Evolutionary conservation across 2,888 invertebrate species (phyloP).

Genomic region (Ischnura elegans): DNA sequence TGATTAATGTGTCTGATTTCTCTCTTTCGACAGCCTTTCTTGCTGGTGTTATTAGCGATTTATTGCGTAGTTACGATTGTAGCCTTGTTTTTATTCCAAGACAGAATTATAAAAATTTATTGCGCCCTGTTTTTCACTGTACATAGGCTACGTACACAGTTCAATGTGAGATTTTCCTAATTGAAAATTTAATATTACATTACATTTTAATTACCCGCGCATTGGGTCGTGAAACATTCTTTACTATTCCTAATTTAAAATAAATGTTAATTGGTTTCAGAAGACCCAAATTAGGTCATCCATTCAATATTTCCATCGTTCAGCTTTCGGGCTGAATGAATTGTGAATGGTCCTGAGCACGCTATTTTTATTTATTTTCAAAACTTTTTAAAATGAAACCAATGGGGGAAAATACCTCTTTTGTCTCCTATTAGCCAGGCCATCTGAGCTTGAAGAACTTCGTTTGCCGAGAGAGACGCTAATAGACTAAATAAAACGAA

Average conservation of each 20-base stretch:
- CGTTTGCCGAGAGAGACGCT: background rate
- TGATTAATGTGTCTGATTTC: no score
- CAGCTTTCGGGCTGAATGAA: background rate
- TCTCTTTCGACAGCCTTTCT: no score
- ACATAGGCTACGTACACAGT: no score
- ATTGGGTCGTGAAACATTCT: no score
- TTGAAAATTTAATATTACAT: no score
- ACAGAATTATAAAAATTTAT: no score
- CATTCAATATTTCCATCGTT: background rate
- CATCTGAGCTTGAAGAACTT: background rate
- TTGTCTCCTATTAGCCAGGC: background rate
- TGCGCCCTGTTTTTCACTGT: no score
- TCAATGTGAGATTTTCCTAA: no score
- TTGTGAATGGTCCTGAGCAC: background rate
- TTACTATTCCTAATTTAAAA: background rate
- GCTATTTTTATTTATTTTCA: background rate
- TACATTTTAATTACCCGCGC: no score
- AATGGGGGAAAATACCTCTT: background rate
- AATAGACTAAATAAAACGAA: conserved; percentile 1
- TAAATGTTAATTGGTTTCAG: background rate
- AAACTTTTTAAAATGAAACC: background rate
- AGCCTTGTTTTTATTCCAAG: no score
- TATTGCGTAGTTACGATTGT: no score
- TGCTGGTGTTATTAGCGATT: no score
- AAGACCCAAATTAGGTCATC: background rate